These are phyloP conservation scores for Aricia agestis DNA, from an alignment of 1,140 invertebrate species.

Conservation along the genomic window DNA sequence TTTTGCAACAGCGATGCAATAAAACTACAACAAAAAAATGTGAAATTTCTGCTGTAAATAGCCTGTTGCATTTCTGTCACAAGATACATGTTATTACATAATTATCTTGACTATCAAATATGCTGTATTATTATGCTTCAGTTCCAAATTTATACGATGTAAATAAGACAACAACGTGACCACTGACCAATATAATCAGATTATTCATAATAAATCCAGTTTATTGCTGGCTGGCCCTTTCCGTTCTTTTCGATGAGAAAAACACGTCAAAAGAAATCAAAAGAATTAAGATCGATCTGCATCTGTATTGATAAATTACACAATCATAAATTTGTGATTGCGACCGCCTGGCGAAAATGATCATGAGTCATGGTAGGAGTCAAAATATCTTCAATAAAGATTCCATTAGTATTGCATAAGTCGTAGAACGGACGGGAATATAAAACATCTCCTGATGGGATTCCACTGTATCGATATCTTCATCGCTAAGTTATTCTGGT, in stretches of 20 bases:
- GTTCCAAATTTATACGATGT: too few species aligned
- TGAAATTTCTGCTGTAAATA: too few species aligned
- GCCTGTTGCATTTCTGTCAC: too few species aligned
- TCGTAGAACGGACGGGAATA: not conserved
- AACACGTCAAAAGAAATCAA: not conserved
- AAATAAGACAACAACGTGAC: too few species aligned
- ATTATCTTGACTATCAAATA: too few species aligned
- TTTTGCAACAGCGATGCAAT: too few species aligned
- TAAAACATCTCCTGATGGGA: not conserved
- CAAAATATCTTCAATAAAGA: not conserved
- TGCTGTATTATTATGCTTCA: too few species aligned
- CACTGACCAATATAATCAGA: too few species aligned
- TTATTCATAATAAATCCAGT: too few species aligned
- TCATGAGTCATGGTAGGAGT: not conserved
- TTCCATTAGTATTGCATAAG: not conserved
- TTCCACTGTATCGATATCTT: conserved; percentile 8
- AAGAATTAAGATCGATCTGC: conserved; percentile 3
- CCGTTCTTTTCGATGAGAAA: not conserved
- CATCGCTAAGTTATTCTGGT: conserved; percentile 1
- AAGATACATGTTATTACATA: too few species aligned
- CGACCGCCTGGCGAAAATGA: not conserved
- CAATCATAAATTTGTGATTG: not conserved
- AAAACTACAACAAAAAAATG: too few species aligned
- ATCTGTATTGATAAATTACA: conserved; percentile 7
- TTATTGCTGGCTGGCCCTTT: not conserved